Evolutionary conservation across 2,113 vertebrate genomes (phyloP), one percentile per base, ranked within the genome.

Genomic region (Pipra filicauda): DNA sequence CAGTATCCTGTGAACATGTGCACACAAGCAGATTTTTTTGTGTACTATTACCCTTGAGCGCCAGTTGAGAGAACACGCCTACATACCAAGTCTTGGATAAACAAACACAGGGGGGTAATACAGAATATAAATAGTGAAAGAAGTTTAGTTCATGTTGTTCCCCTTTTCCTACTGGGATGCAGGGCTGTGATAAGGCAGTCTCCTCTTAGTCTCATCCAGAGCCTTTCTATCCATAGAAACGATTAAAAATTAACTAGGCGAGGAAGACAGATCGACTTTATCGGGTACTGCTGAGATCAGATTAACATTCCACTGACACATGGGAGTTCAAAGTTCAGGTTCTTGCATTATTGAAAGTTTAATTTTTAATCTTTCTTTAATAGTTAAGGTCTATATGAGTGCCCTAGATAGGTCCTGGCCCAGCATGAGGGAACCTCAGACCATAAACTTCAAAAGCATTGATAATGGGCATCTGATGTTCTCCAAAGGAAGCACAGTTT

Each of bases 341-440:
- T 74, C 84, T 57, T 74, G 69, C 51, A 81, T 74, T 86, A 89
- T 57, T 74, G 52, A 6, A 89, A 84, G 89, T 91, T 96, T 96
- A 93, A 93, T 92, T 96, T 96, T 96, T 95, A 93, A 95, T 95
- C 86, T 74, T 85, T 72, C 70, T 78, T 77, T 93, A 89, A 91
- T 51, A 94, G 86, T 43, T 93, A 92, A 89, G 86, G 75, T 80
- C 79, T 79, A 80, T 52, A 31, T 44, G 30, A 80, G 28, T 54
- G 71, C 51, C 51, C 51, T 22, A 35, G 46, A 5, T 23, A 59
- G n/a, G 52, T 41, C 43, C 73, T 84, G 72, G 52, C 51, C 64
- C 9, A 12, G 58, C 67, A 52, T 6, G 69, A 86, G 84, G 39
- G 72, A 77, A 80, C 22, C 39, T 81, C 52, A 84, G 43, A 27